These are phyloP conservation scores for Manis pentadactyla DNA, from an alignment of 2,797 vertebrate genomes.

Conservation along the genomic window DNA sequence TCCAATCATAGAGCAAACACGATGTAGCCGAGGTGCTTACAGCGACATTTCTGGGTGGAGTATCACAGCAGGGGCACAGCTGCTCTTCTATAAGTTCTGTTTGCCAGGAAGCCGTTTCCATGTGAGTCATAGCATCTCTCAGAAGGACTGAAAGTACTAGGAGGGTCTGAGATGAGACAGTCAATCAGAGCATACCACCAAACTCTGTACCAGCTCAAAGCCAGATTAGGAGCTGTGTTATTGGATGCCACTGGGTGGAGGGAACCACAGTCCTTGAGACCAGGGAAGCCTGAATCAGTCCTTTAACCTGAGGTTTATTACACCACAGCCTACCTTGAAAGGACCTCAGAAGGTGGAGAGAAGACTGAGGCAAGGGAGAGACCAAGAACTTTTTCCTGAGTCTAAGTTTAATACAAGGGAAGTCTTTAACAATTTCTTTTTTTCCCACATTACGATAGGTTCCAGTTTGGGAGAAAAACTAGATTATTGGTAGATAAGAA, in stretches of 20 bases:
- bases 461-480: background rate
- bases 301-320: background rate
- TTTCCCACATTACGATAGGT: background rate
- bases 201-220: background rate
- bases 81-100: background rate
- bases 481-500: background rate
- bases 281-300: background rate
- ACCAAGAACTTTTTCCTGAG: background rate
- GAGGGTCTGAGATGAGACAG: background rate
- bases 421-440: background rate
- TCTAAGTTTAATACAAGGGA: background rate
- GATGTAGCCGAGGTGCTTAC: background rate
- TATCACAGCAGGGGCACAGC: background rate
- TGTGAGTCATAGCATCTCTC: background rate
- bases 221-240: background rate
- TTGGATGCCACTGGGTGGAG: background rate
- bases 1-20: background rate
- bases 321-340: background rate
- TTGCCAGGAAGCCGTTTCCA: rapidly evolving
- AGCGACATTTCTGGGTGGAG: background rate
- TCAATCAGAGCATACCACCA: background rate
- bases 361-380: background rate
- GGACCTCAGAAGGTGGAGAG: background rate
- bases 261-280: background rate
- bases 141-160: background rate